Evolutionary conservation across 2,797 vertebrate genomes (phyloP).

Genomic region (Petrocephalus sullivani): DNA sequence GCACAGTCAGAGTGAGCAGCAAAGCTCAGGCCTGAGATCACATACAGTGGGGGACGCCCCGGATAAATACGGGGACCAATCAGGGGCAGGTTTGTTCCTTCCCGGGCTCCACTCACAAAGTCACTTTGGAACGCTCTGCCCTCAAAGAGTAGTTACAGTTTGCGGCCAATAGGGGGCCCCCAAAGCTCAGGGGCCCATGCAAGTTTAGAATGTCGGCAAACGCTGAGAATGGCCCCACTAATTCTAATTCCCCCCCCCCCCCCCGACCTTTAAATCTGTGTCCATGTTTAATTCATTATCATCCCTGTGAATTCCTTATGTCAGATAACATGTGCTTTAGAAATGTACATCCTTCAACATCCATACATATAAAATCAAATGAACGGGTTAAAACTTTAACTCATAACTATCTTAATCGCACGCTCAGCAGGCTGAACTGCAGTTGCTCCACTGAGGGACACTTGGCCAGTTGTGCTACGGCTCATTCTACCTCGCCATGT

Average conservation of each 20-base stretch:
- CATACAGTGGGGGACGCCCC: neutral
- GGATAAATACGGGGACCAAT: neutral
- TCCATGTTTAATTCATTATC: neutral
- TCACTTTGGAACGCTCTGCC: neutral
- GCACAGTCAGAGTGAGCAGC: neutral
- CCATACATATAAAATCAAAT: neutral
- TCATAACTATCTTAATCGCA: neutral
- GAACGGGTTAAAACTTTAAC: neutral
- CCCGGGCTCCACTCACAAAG: neutral
- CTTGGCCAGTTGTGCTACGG: neutral
- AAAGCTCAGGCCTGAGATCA: neutral
- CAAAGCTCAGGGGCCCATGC: neutral
- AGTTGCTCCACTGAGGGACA: neutral
- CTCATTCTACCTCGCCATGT: neutral
- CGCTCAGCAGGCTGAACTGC: neutral
- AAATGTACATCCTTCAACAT: neutral
- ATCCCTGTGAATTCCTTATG: neutral
- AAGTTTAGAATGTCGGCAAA: neutral
- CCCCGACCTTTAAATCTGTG: neutral
- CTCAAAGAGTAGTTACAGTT: neutral
- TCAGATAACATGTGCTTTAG: neutral
- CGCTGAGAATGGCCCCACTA: neutral
- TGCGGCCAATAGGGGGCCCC: neutral
- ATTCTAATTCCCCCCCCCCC: neutral
- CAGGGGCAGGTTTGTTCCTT: neutral